These are phyloP conservation scores for Drosophila paranaensis DNA, from an alignment of 2,888 invertebrate species.

Conservation along the genomic window DNA sequence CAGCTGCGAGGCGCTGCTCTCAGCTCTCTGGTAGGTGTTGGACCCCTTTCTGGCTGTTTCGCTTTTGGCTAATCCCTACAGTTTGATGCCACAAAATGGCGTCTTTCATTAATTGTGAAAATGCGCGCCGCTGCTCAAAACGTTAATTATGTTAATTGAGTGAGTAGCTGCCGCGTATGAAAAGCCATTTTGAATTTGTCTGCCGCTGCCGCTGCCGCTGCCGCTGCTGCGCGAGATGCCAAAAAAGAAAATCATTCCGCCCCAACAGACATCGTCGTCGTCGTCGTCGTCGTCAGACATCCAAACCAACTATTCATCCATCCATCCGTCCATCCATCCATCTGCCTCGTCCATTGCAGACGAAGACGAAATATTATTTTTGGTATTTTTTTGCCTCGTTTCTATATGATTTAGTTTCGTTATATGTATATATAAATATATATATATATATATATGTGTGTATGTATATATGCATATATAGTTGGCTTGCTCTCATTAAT, in stretches of 20 bases:
- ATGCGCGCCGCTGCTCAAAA: conserved; percentile 50
- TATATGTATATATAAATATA: conserved; percentile 18
- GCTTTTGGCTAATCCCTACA: conserved; percentile 52
- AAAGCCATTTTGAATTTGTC: conserved; percentile 70
- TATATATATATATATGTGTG: conserved; percentile 3
- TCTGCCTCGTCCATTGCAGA: conserved; percentile 17
- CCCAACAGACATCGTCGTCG: conserved; percentile 15
- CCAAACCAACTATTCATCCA: conserved; percentile 28
- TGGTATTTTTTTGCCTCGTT: conserved; percentile 61
- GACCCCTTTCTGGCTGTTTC: background rate
- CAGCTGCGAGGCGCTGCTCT: conserved; percentile 10
- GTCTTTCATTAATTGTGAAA: conserved; percentile 73
- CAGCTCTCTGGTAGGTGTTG: conserved; percentile 2
- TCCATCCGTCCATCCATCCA: conserved; percentile 17
- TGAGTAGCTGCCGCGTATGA: conserved; percentile 46
- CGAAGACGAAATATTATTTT: conserved; percentile 74
- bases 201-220: conserved; percentile 29
- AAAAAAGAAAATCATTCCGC: conserved; percentile 50
- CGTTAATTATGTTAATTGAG: conserved; percentile 76
- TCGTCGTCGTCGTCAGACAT: conserved; percentile 18
- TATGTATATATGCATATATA: conserved; percentile 14
- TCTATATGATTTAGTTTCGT: conserved; percentile 65
- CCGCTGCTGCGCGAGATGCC: conserved; percentile 21
- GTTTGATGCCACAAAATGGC: conserved; percentile 59
- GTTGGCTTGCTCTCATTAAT: conserved; percentile 80